Evolutionary conservation across 2,888 invertebrate species (phyloP).

Genomic region (Dorcus hopei): DNA sequence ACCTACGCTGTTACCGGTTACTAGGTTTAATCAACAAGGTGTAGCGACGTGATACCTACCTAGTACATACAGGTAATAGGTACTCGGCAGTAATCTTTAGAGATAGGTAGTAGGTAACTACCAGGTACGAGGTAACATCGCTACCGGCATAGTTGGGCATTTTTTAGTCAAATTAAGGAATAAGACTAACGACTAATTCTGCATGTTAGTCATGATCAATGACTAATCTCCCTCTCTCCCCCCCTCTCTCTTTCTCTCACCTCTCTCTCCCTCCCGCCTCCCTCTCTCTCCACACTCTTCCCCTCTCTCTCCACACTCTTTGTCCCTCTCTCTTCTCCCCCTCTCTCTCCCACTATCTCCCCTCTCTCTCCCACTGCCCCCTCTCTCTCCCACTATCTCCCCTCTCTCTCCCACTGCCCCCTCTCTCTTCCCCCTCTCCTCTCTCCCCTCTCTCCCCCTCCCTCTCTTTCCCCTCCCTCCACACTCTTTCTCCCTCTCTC

Average conservation of each 20-base stretch:
- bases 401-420: neutral
- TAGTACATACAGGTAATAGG: too few species aligned
- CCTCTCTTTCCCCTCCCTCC: neutral
- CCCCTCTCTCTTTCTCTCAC: neutral
- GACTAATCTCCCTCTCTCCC: neutral
- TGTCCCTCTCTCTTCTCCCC: neutral
- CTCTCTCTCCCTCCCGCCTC: neutral
- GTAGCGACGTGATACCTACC: too few species aligned
- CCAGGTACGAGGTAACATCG: too few species aligned
- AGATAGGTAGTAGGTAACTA: too few species aligned
- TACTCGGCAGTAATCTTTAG: too few species aligned
- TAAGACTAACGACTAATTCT: too few species aligned
- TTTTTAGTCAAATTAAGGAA: too few species aligned
- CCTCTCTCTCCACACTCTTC: neutral
- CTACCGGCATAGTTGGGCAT: too few species aligned
- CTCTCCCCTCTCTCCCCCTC: neutral
- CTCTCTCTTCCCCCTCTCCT: neutral
- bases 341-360: neutral
- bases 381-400: neutral
- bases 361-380: neutral
- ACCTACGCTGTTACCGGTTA: too few species aligned
- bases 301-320: neutral
- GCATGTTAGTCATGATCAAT: neutral
- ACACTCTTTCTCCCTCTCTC: neutral
- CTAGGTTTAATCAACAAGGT: too few species aligned